Evolutionary conservation across 2,888 invertebrate species (phyloP), one percentile per base, ranked within the genome.

Genomic region (Cantharis nigra): DNA sequence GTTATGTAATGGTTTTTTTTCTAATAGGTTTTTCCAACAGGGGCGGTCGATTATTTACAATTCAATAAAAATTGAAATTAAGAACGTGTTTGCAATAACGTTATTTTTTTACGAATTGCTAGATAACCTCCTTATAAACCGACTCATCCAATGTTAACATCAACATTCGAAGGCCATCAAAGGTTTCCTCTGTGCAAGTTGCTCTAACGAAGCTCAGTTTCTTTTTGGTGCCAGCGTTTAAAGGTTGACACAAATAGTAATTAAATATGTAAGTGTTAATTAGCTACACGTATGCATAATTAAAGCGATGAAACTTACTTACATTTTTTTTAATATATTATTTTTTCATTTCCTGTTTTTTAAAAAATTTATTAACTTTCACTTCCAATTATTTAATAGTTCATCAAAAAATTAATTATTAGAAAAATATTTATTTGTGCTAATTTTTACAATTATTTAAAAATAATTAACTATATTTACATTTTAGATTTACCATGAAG

Each of bases 401-500:
- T 33, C 33, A 33, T 33, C 33, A 3, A 33, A 33, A n/a, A 49
- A n/a, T 49, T n/a, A 49, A 5, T 23, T 23, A 16, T 16, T n/a
- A 49, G 1, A 49, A 49, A 49, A 49, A 49, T 49, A n/a, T 49
- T 49, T 49, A 49, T n/a, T 49, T n/a, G 49, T n/a, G n/a, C n/a
- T 7, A n/a, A 49, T n/a, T 49, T 49, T 49, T 49, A 49, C n/a
- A 49, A 49, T 49, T 49, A 49, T 49, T 49, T 49, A 49, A 49
- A 49, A 49, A 33, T 33, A 13, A 33, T 5, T 49, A 49, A n/a
- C 7, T 49, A n/a, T 49, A 49, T 49, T 64, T 64, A 20, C 18
- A 23, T 67, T 67, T 67, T 70, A 72, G 63, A 63, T 62, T 65
- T 2, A 26, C 49, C 23, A 76, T 76, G 73, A 73, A 73, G 49